Percentiles rank a stretch among this genome's conserved stretches.
phyloP scores from a whole-genome alignment of 2,888 invertebrate species.

The Andrena haemorrhoa region DNA sequence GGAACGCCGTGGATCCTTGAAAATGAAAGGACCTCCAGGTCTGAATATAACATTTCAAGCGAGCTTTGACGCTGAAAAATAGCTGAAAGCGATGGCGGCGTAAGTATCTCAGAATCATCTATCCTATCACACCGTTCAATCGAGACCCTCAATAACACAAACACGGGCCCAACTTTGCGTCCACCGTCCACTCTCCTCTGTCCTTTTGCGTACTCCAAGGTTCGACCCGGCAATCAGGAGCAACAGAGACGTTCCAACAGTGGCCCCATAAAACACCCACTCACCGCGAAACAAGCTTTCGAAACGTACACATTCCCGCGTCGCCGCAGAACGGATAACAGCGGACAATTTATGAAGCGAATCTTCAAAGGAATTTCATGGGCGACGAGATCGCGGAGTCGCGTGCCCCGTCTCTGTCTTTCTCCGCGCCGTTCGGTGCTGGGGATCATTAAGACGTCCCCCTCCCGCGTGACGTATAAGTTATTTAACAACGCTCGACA shows the following conservation, averaged over 20 bases:
- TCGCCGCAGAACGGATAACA: not conserved
- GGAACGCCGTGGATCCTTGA: too few species aligned
- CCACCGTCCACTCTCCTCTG: not conserved
- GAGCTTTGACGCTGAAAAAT: conserved; percentile 13
- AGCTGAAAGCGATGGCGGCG: not conserved
- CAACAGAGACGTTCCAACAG: not conserved
- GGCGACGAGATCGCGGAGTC: conserved; percentile 14
- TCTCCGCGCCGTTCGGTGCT: not conserved
- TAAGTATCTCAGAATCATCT: not conserved
- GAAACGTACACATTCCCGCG: not conserved
- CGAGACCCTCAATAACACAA: not conserved
- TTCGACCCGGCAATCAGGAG: not conserved
- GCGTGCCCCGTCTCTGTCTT: conserved; percentile 3
- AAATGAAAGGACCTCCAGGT: not conserved
- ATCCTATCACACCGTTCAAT: not conserved
- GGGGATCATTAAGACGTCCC: conserved; percentile 60
- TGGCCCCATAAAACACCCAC: not conserved
- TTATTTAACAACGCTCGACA: conserved; percentile 70
- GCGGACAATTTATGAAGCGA: conserved; percentile 26
- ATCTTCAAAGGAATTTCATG: conserved; percentile 14
- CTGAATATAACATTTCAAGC: not conserved
- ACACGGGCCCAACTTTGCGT: not conserved
- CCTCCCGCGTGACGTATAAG: conserved; percentile 59
- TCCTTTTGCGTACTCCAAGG: not conserved
- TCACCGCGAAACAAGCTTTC: not conserved